Conservation (phyloP, 2,797 vertebrate species). For the Novumbra hubbsi region DNA sequence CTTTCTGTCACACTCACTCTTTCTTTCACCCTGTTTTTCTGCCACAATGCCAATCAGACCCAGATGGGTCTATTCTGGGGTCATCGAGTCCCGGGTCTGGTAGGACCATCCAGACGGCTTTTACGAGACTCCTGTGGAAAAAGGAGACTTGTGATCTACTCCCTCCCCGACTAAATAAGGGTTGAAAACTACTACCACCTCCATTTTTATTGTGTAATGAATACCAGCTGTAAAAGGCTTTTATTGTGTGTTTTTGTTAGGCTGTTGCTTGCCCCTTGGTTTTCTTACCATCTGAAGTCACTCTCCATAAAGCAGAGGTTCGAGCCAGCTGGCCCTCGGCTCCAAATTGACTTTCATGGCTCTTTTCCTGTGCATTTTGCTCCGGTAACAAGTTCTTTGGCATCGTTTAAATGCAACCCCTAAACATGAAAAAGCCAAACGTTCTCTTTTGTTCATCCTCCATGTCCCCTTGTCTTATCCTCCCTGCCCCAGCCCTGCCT, state of each 20-base stretch:
- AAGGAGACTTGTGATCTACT: not conserved
- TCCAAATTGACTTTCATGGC: not conserved
- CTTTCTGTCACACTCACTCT: not conserved
- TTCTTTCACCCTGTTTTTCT: not conserved
- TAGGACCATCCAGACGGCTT: not conserved
- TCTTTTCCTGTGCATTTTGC: not conserved
- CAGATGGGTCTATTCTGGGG: slow-evolving; percentile 1
- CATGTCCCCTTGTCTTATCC: not conserved
- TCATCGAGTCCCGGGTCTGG: not conserved
- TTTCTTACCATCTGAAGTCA: not conserved
- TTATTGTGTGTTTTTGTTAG: not conserved
- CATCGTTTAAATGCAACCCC: not conserved
- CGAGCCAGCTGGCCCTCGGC: not conserved
- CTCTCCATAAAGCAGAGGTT: not conserved
- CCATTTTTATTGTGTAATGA: not conserved
- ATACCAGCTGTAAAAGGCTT: not conserved
- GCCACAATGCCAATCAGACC: not conserved
- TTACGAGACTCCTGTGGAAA: not conserved
- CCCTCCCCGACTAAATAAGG: slow-evolving; percentile 5
- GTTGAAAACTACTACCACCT: not conserved
- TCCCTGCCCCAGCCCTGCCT: not conserved
- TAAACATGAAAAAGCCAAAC: not conserved
- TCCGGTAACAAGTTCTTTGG: not conserved
- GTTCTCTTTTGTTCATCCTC: too few relatives aligned
- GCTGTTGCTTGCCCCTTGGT: not conserved